Conservation (phyloP, 2,113 vertebrate genomes). For the Strix uralensis region DNA sequence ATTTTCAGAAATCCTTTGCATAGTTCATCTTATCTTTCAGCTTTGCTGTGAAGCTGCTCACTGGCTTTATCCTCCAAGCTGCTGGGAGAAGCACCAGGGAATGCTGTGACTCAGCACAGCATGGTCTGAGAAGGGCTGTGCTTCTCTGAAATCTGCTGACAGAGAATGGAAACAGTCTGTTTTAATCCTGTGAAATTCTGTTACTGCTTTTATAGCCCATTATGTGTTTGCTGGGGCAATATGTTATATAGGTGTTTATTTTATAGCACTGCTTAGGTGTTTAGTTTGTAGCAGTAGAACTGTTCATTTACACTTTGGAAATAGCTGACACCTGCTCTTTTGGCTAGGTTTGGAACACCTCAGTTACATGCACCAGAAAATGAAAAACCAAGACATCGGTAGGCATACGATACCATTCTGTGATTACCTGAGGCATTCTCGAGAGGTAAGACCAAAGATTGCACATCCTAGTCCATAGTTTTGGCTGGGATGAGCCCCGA, state of each 20-base stretch:
- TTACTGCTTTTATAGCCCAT: neutral
- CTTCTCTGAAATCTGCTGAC: neutral
- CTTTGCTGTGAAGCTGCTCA: neutral
- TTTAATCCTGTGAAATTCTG: neutral
- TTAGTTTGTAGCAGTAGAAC: neutral
- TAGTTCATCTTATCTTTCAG: neutral
- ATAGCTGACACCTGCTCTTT: neutral
- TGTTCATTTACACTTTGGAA: neutral
- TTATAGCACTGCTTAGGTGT: neutral
- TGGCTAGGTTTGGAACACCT: slow-evolving; percentile 80
- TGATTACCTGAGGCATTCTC: slow-evolving; percentile 61
- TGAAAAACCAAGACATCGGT: slow-evolving; percentile 48
- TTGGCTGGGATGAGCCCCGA: neutral
- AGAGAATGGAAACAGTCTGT: neutral
- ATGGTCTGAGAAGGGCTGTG: neutral
- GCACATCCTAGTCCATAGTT: neutral
- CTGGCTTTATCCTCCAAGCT: neutral
- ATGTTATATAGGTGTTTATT: neutral
- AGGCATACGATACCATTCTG: slow-evolving; percentile 44
- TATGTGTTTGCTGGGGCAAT: neutral
- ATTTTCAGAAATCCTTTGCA: neutral
- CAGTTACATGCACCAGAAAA: slow-evolving; percentile 74
- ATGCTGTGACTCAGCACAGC: neutral
- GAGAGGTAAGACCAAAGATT: slow-evolving; percentile 66
- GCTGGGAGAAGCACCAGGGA: neutral